Evolutionary conservation across 1,140 invertebrate genomes (phyloP), one percentile per base, ranked within the genome.

Genomic region (Lucilia sericata): DNA sequence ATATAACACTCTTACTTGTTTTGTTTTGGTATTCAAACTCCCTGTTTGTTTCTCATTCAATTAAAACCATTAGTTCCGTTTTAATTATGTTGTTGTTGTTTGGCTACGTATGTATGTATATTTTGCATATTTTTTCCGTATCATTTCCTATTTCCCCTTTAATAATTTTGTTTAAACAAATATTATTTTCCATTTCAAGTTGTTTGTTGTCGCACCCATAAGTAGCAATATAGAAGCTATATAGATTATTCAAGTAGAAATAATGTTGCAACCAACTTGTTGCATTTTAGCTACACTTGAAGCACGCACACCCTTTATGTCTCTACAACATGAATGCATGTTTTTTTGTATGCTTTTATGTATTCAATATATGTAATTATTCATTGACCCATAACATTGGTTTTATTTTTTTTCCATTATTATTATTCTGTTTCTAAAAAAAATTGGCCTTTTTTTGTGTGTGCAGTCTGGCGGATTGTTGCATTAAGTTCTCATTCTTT

Each of bases 311-410:
- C 65, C 21, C n/a, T 70, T 70, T 19, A 12, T 60, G 55, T 60
- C 42, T 42, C 7, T 42, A 30, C 25, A 42, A 60, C 55, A 60
- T n/a, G 5, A 14, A 60, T 60, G 2, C 13, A 60, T 14, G 13
- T 60, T 0, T 12, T 5, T 3, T 14, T 60, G 55, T 9, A 21
- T 70, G 65, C 65, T 25, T 25, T 70, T 4, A 21, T 21, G 10
- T 70, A 70, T 70, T 70, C n/a, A 42, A 17, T 70, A 17, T 70
- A 17, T 7, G 21, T 70, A 70, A 70, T 70, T 70, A 70, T 70
- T 25, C 65, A 70, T 70, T 70, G 65, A 70, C 65, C 65, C 65
- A 70, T 70, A 70, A 70, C 65, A 70, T 70, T 70, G 65, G 65
- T 12, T 21, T 12, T 25, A 8, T 42, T 42, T 42, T 42, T 42